A percentile compares a stretch with the other conserved stretches of the same genome.
These are phyloP conservation scores for Ichneumoninae sp. DNA, from an alignment of 2,888 invertebrate genomes.

Conservation along the genomic window DNA sequence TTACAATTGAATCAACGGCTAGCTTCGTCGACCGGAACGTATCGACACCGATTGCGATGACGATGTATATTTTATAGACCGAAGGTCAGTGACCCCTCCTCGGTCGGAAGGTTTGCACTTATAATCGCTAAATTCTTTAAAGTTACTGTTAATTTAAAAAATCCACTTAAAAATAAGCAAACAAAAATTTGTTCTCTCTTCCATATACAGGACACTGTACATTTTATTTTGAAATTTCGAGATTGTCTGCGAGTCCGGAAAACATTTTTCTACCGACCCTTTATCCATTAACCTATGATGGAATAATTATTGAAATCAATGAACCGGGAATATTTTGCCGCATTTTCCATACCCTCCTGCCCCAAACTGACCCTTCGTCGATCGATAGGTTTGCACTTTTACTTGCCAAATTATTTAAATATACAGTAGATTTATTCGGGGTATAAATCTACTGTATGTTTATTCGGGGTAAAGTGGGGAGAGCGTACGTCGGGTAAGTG, in stretches of 20 bases:
- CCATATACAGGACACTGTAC: not conserved
- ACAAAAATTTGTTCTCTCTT: not conserved
- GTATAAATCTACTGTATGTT: too few species aligned
- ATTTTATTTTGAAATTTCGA: not conserved
- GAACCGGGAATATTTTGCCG: slow-evolving; percentile 19
- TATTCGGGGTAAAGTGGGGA: too few species aligned
- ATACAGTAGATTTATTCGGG: too few species aligned
- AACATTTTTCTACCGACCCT: not conserved
- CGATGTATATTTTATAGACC: too few species aligned
- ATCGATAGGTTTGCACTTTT: not conserved
- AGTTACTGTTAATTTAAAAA: not conserved
- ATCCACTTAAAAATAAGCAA: not conserved
- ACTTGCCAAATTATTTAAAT: too few species aligned
- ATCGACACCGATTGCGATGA: not conserved
- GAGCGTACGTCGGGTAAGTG: too few species aligned
- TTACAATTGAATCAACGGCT: slow-evolving; percentile 8
- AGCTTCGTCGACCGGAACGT: not conserved
- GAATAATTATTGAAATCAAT: slow-evolving; percentile 37
- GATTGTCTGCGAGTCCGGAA: not conserved
- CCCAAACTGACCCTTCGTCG: not conserved
- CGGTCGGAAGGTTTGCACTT: not conserved
- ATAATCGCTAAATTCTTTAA: too few species aligned
- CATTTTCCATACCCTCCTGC: not conserved
- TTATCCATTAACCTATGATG: not conserved
- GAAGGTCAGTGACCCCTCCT: not conserved